phyloP scores from a whole-genome alignment of 2,797 vertebrate species.

The Alfaro cultratus region DNA sequence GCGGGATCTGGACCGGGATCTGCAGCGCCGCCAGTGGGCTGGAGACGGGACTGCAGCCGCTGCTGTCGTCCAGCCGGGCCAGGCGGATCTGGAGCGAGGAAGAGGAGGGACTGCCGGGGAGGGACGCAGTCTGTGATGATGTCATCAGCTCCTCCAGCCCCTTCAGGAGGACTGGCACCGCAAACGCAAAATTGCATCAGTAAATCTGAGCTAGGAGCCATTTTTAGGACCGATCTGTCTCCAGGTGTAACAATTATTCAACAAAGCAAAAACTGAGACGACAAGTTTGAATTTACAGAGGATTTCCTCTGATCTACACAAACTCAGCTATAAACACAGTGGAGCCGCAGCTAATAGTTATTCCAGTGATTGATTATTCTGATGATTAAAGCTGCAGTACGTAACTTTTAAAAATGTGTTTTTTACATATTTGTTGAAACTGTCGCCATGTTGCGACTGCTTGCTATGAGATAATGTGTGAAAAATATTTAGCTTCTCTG shows the following conservation, averaged over 20 bases:
- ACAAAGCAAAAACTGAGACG: neutral
- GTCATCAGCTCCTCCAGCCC: conserved; percentile 94
- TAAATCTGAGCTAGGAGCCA: no score
- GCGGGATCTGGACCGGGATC: conserved; percentile 97
- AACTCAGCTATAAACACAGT: no score
- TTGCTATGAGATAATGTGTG: no score
- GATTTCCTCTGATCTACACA: no score
- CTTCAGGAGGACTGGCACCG: conserved; percentile 89
- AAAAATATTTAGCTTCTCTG: no score
- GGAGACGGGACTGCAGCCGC: conserved; percentile 69
- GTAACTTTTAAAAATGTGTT: no score
- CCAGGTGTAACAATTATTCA: neutral
- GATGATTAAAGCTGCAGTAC: no score
- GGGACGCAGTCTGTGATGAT: conserved; percentile 78
- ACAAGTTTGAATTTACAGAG: no score
- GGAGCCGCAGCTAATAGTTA: no score
- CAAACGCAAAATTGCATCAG: neutral
- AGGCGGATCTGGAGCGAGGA: conserved; percentile 89
- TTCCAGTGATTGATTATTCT: no score
- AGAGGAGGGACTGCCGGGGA: conserved; percentile 66
- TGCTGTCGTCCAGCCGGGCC: conserved; percentile 88
- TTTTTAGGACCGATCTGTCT: neutral
- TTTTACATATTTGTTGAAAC: no score
- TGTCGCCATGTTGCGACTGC: no score
- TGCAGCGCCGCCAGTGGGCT: conserved; percentile 90